phyloP scores from a whole-genome alignment of 2,888 invertebrate species.

The Barypeithes pellucidus region DNA sequence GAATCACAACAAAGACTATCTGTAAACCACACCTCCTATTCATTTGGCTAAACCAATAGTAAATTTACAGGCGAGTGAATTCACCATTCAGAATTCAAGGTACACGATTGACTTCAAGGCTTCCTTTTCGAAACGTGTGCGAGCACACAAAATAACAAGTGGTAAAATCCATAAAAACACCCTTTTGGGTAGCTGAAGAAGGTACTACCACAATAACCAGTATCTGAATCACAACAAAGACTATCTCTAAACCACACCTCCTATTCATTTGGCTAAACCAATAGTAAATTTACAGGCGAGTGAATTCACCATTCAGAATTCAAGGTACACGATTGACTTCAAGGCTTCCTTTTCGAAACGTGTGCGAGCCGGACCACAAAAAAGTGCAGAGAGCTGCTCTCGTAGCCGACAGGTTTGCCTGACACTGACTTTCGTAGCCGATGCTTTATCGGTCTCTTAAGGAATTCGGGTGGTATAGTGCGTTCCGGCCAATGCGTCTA shows the following conservation, averaged over 20 bases:
- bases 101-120: conserved; percentile 41
- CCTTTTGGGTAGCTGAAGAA: not conserved
- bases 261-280: conserved; percentile 48
- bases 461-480: conserved; percentile 31
- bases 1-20: conserved; percentile 3
- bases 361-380: conserved; percentile 25
- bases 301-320: conserved; percentile 46
- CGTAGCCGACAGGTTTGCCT: conserved; percentile 35
- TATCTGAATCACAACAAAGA: not conserved
- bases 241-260: conserved; percentile 46
- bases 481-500: not conserved
- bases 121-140: conserved; percentile 22
- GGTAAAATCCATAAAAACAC: too few species aligned
- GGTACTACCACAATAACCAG: not conserved
- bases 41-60: conserved; percentile 48
- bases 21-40: conserved; percentile 50
- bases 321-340: conserved; percentile 42
- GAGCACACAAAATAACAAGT: too few species aligned
- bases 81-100: conserved; percentile 46
- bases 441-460: conserved; percentile 34
- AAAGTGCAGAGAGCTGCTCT: conserved; percentile 22
- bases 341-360: conserved; percentile 27
- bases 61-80: conserved; percentile 34
- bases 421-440: conserved; percentile 14
- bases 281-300: conserved; percentile 39